Percentiles rank a stretch among this genome's conserved stretches.
These are phyloP conservation scores for Trogon melanurus DNA, from an alignment of 2,113 vertebrate species.

Conservation along the genomic window DNA sequence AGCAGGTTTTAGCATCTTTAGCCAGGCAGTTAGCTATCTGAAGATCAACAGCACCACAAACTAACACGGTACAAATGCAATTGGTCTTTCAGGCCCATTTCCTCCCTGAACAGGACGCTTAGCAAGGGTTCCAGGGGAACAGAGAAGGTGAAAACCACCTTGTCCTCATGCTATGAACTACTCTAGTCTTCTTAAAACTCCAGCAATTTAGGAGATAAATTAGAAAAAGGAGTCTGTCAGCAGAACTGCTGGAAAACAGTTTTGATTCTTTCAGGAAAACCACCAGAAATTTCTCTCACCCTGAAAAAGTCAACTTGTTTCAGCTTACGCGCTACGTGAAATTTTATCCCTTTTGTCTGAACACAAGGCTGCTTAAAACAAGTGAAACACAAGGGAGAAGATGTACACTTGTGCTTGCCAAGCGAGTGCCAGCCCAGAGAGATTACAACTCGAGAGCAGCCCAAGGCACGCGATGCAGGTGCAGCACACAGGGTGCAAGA, in stretches of 20 bases:
- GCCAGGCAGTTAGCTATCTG: not conserved
- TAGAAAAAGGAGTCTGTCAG: not conserved
- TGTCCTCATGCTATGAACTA: not conserved
- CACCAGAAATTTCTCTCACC: not conserved
- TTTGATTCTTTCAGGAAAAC: not conserved
- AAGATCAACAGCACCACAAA: not conserved
- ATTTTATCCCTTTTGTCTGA: not conserved
- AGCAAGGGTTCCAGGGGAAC: not conserved
- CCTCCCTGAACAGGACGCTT: not conserved
- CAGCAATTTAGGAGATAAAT: not conserved
- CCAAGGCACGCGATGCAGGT: not conserved
- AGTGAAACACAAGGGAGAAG: not conserved
- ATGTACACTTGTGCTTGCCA: not conserved
- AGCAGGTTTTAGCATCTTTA: not conserved
- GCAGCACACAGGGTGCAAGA: not conserved
- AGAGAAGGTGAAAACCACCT: not conserved
- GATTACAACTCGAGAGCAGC: not conserved
- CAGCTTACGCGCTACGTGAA: not conserved
- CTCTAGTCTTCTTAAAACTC: not conserved
- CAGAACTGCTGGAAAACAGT: not conserved
- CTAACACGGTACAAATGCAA: not conserved
- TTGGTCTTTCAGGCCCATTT: not conserved
- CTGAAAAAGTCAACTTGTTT: not conserved
- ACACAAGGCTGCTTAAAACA: not conserved
- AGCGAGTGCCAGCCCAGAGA: not conserved